phyloP scores from a whole-genome alignment of 2,797 vertebrate species.

The Typhlichthys subterraneus region DNA sequence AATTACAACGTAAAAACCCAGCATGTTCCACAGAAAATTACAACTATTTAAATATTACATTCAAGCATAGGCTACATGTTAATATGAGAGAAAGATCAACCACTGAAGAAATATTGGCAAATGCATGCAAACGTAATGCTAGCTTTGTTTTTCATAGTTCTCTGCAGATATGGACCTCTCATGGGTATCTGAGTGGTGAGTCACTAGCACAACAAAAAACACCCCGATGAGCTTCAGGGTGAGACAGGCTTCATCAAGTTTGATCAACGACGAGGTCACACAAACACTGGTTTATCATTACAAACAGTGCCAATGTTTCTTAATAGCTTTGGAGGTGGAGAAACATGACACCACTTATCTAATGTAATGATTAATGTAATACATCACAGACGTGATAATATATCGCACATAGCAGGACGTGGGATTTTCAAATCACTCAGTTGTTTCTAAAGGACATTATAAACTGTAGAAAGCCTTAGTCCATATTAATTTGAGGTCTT shows the following conservation, averaged over 20 bases:
- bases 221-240: constrained; percentile 37
- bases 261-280: constrained; percentile 51
- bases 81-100: too few relatives aligned
- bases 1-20: too few relatives aligned
- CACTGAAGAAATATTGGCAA: constrained; percentile 4
- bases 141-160: constrained; percentile 9
- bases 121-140: constrained; percentile 37
- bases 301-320: constrained; percentile 35
- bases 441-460: constrained; percentile 16
- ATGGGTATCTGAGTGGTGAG: constrained; percentile 37
- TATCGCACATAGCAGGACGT: constrained; percentile 13
- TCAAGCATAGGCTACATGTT: too few relatives aligned
- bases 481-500: constrained; percentile 14
- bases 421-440: constrained; percentile 15
- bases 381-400: constrained; percentile 11
- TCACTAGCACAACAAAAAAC: constrained; percentile 45
- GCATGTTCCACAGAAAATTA: too few relatives aligned
- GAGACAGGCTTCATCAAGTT: constrained; percentile 67
- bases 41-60: too few relatives aligned
- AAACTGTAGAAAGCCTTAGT: constrained; percentile 20
- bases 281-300: constrained; percentile 46
- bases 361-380: constrained; percentile 38
- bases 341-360: constrained; percentile 42
- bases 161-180: constrained; percentile 20
- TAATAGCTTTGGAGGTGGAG: constrained; percentile 38